These are phyloP conservation scores for Rhagonycha fulva DNA, from an alignment of 2,888 invertebrate species.

Conservation along the genomic window DNA sequence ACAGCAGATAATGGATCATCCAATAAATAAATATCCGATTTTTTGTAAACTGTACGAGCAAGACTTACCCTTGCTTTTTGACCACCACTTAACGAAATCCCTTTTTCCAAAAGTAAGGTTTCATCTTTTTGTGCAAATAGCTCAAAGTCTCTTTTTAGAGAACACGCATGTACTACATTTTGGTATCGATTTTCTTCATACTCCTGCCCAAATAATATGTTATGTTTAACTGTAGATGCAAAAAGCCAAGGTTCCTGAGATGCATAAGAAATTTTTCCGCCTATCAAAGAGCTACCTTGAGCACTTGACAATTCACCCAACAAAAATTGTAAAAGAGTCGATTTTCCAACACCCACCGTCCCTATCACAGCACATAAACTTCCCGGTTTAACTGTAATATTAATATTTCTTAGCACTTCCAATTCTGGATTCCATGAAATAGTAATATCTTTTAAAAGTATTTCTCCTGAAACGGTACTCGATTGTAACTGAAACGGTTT, in stretches of 20 bases:
- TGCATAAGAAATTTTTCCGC: constrained; percentile 63
- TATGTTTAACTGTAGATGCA: constrained; percentile 64
- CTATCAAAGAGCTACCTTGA: constrained; percentile 58
- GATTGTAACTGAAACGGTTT: constrained; percentile 47
- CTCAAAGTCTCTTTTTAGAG: constrained; percentile 67
- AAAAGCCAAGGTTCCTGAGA: constrained; percentile 73
- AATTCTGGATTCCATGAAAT: constrained; percentile 43
- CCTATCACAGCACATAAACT: constrained; percentile 77
- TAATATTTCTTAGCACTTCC: constrained; percentile 48
- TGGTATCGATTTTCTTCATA: constrained; percentile 56
- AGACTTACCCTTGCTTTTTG: constrained; percentile 81
- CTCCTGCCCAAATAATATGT: constrained; percentile 68
- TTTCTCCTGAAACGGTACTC: constrained; percentile 23
- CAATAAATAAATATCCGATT: constrained; percentile 75
- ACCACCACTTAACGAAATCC: constrained; percentile 78
- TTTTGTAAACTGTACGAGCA: constrained; percentile 76
- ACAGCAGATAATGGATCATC: constrained; percentile 84
- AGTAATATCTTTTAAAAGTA: constrained; percentile 40
- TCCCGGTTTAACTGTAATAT: constrained; percentile 56
- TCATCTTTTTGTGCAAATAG: constrained; percentile 60
- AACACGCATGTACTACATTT: constrained; percentile 62
- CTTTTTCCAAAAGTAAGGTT: constrained; percentile 69
- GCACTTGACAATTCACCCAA: constrained; percentile 59
- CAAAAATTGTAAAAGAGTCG: constrained; percentile 61
- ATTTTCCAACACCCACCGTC: constrained; percentile 85